These are phyloP conservation scores for Pterophyllum scalare DNA, from an alignment of 2,113 vertebrate species.

Conservation along the genomic window DNA sequence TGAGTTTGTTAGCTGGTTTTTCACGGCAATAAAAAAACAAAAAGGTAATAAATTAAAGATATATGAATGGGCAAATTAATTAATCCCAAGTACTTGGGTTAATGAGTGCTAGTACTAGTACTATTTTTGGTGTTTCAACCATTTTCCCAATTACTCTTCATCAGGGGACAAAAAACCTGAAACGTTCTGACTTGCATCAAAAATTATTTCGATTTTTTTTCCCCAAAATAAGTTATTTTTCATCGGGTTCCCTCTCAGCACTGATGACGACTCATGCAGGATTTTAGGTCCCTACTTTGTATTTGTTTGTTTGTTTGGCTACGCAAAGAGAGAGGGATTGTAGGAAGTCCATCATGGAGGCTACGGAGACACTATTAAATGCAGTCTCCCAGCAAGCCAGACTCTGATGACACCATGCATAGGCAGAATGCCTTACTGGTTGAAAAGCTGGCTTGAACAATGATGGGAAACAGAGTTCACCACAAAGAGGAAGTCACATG, in stretches of 20 bases:
- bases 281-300: no score
- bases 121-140: neutral
- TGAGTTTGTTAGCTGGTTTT: neutral
- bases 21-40: neutral
- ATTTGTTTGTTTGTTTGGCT: no score
- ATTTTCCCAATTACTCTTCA: neutral
- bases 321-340: neutral
- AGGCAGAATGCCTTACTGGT: neutral
- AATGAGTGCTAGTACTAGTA: no score
- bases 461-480: neutral
- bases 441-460: neutral
- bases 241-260: no score
- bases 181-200: no score
- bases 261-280: no score
- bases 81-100: neutral
- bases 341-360: neutral
- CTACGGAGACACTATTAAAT: neutral
- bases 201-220: no score
- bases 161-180: neutral
- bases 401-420: neutral
- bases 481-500: conserved; percentile 7
- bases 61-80: neutral
- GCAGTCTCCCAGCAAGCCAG: neutral
- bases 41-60: neutral
- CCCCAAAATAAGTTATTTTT: no score